Evolutionary conservation across 2,888 invertebrate species (phyloP).

Genomic region (Candidula unifasciata): DNA sequence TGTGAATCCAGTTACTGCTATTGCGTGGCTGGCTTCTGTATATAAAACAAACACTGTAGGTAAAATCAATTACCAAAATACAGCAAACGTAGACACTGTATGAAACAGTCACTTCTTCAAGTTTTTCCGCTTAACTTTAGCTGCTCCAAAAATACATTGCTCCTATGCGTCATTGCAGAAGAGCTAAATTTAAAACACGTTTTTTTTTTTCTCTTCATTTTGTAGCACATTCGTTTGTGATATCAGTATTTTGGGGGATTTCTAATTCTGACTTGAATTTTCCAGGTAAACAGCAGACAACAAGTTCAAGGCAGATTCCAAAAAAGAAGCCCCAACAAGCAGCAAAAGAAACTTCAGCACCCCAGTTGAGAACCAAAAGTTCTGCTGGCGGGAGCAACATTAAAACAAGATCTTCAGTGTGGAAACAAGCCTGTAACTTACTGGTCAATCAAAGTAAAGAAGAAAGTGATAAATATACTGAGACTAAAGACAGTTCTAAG

Average conservation of each 20-base stretch:
- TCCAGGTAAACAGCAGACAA: conserved; percentile 1
- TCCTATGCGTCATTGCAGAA: no score
- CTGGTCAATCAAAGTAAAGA: conserved; percentile 46
- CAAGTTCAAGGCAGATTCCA: conserved; percentile 30
- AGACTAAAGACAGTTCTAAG: conserved; percentile 10
- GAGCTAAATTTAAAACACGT: background rate
- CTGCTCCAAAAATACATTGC: no score
- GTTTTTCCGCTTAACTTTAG: no score
- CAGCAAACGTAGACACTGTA: no score
- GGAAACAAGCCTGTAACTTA: conserved; percentile 47
- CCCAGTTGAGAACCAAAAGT: background rate
- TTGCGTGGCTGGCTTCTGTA: no score
- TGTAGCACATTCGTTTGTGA: background rate
- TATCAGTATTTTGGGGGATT: background rate
- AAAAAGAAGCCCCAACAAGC: conserved; percentile 36
- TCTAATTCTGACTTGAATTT: background rate
- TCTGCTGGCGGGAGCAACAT: conserved; percentile 28
- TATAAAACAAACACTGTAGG: no score
- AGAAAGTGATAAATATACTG: conserved; percentile 2
- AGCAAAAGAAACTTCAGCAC: conserved; percentile 10
- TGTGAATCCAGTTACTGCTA: no score
- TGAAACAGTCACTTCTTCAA: no score
- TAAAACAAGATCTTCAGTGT: conserved; percentile 29
- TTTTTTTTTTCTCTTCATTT: background rate
- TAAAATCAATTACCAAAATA: no score